Evolutionary conservation across 1,140 invertebrate species (phyloP).

Genomic region (Drosophila kepulauana): DNA sequence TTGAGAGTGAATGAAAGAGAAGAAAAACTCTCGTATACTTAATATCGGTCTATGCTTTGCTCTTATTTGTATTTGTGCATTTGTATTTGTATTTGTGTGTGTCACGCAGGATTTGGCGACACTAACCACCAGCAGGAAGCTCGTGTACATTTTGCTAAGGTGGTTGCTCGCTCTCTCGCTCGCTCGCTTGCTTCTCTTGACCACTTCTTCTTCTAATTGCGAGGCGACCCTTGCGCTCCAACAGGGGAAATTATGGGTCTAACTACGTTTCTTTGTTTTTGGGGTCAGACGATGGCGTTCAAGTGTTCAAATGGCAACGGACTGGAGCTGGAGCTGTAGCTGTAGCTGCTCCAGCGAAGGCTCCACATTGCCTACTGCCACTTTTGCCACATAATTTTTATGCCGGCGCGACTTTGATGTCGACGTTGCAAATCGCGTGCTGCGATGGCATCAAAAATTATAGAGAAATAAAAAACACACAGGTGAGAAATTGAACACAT

Average conservation of each 20-base stretch:
- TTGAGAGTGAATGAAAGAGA: slow-evolving; percentile 42
- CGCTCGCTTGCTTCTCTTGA: too few species aligned
- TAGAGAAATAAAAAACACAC: slow-evolving; percentile 51
- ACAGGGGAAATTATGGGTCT: slow-evolving; percentile 57
- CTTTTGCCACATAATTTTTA: slow-evolving; percentile 78
- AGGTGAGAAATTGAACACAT: background rate
- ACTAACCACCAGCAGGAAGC: slow-evolving; percentile 83
- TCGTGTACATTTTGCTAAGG: slow-evolving; percentile 70
- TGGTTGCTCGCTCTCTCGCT: background rate
- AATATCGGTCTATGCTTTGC: background rate
- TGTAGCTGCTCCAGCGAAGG: slow-evolving; percentile 53
- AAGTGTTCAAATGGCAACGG: slow-evolving; percentile 35
- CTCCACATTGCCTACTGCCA: slow-evolving; percentile 76
- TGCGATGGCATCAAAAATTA: slow-evolving; percentile 74
- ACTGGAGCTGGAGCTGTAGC: slow-evolving; percentile 6
- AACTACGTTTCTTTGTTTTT: slow-evolving; percentile 56
- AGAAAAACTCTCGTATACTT: slow-evolving; percentile 4
- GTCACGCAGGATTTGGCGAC: slow-evolving; percentile 47
- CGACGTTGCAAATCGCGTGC: slow-evolving; percentile 72
- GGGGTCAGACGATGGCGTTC: slow-evolving; percentile 60
- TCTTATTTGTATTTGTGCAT: background rate
- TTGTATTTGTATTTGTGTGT: slow-evolving; percentile 25
- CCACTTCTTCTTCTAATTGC: background rate
- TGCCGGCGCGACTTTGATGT: slow-evolving; percentile 53
- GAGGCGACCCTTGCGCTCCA: background rate